Evolutionary conservation across 2,797 vertebrate species (phyloP), one percentile per base, ranked within the genome.

Genomic region (Tapirus indicus): DNA sequence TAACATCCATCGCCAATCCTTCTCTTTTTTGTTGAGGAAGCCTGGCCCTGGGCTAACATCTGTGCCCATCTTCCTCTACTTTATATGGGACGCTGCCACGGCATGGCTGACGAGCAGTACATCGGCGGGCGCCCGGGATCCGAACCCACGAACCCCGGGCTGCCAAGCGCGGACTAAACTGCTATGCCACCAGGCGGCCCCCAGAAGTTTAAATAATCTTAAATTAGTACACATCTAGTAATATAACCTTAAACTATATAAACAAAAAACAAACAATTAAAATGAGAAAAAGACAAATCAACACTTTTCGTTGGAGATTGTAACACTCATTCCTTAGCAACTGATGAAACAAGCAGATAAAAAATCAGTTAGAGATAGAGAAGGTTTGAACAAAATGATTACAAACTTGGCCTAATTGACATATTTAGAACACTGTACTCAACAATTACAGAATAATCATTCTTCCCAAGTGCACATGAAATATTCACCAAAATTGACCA

Each of bases 201-300:
- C 38, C 38, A 38, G 38, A 88, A 85, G 69, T 71, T 94, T 80
- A 75, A 93, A 58, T 32, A 94, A 56, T 56, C 21, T 78, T 71
- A 89, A 91, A 85, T 64, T 89, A 87, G 32, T n/a, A 92, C 41
- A 77, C 2, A 85, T 17, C 29, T 64, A 41, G 13, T 86, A 71
- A 90, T 44, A 87, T 23, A 96, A 94, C 6, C 23, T 95, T 47
- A 62, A 94, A 93, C 64, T 38, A 95, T 6, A 64, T n/a, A 91
- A 29, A 87, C 62, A 27, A 92, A 95, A 94, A 71, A 64, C 10
- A 18, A 21, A 58, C 4, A 77, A 93, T n/a, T 72, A 91, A 92
- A 79, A 93, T 93, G 8, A 84, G 38, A 29, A 87, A 38, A 14
- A 41, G n/a, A 94, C 2, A 74, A 92, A 89, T 29, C 52, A 44